Conservation (phyloP, 2,113 vertebrate species). For the Gallinago jamesoni region DNA sequence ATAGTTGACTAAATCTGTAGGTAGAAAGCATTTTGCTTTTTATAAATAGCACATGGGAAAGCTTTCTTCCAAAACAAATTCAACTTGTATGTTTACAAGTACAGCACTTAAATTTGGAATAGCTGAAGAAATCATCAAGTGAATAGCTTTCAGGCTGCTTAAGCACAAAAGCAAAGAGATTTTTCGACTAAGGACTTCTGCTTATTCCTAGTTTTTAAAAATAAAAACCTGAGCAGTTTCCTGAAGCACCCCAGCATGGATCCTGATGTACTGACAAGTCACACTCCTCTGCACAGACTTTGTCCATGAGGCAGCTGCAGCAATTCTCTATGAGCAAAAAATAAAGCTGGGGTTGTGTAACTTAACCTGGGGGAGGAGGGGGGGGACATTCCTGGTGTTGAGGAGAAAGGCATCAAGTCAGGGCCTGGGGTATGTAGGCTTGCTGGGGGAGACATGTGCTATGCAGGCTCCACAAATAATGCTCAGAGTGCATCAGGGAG, state of each 20-base stretch:
- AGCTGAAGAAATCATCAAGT: not conserved
- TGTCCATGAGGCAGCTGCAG: constrained; percentile 22
- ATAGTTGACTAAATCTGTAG: constrained; percentile 26
- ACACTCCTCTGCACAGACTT: constrained; percentile 37
- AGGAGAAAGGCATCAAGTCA: constrained; percentile 7
- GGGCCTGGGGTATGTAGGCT: not conserved
- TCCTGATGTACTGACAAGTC: constrained; percentile 55
- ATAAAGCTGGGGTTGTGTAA: constrained; percentile 54
- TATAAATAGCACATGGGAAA: not conserved
- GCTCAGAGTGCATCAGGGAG: not conserved
- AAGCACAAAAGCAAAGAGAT: not conserved
- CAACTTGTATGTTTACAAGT: constrained; percentile 5
- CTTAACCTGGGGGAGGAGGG: constrained; percentile 40
- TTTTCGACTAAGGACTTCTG: not conserved
- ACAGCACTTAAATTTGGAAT: not conserved
- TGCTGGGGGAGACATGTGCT: not conserved
- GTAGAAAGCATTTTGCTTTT: not conserved
- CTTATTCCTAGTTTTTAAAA: not conserved
- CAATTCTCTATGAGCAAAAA: constrained; percentile 38
- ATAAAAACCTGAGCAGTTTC: constrained; percentile 19
- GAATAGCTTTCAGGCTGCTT: not conserved
- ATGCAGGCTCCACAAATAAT: not conserved
- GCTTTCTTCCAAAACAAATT: constrained; percentile 18
- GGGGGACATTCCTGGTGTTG: constrained; percentile 12
- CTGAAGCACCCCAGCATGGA: not conserved